Evolutionary conservation across 2,888 invertebrate species (phyloP).

Genomic region (Lampropteryx suffumata): DNA sequence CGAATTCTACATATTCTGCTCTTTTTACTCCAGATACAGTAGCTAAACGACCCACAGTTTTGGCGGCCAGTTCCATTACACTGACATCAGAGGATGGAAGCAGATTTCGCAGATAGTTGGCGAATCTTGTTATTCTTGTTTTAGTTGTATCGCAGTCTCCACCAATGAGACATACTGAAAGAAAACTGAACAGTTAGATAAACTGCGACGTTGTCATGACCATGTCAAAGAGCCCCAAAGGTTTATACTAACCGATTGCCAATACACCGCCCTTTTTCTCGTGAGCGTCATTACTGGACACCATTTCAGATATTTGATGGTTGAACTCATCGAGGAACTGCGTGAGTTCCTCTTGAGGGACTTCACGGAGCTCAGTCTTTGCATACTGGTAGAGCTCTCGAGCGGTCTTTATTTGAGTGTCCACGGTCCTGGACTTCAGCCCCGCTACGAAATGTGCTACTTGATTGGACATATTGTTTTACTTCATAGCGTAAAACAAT

Average conservation of each 20-base stretch:
- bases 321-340: conserved; percentile 97
- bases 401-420: conserved; percentile 92
- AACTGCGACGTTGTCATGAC: too few relatives aligned
- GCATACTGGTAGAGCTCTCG: conserved; percentile 95
- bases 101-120: conserved; percentile 94
- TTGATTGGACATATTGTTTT: conserved; percentile 71
- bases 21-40: conserved; percentile 96
- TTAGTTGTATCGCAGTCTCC: conserved; percentile 96
- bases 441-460: conserved; percentile 93
- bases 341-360: conserved; percentile 94
- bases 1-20: conserved; percentile 98
- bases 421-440: conserved; percentile 94
- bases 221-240: too few relatives aligned
- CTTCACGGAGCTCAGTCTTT: conserved; percentile 94
- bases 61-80: conserved; percentile 98
- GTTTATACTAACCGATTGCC: conserved; percentile 87
- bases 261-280: conserved; percentile 98
- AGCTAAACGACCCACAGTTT: conserved; percentile 96
- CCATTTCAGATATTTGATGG: conserved; percentile 98
- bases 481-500: conserved; percentile 29
- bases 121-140: conserved; percentile 94
- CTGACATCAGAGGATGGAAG: conserved; percentile 95
- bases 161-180: conserved; percentile 94
- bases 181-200: too few relatives aligned
- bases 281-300: conserved; percentile 94